phyloP scores from a whole-genome alignment of 2,113 vertebrate species.

The Falcunculus frontatus region DNA sequence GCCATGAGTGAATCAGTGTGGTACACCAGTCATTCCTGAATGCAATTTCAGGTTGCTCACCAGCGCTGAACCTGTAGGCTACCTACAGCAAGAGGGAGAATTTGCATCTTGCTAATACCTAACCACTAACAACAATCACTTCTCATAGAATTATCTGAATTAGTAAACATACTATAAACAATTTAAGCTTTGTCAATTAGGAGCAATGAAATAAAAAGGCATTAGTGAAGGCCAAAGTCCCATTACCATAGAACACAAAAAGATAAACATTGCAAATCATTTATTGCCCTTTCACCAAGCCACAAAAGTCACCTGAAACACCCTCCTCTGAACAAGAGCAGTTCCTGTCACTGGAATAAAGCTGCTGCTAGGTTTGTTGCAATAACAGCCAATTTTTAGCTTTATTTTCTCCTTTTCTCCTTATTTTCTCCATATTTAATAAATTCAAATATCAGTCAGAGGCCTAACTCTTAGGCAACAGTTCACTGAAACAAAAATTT shows the following conservation, averaged over 20 bases:
- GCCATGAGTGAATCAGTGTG: background rate
- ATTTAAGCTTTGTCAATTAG: background rate
- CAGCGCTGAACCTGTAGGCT: background rate
- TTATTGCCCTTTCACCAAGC: background rate
- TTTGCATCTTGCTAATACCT: background rate
- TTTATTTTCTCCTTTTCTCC: background rate
- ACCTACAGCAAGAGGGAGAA: background rate
- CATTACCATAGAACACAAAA: background rate
- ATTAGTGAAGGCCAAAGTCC: slow-evolving; percentile 15
- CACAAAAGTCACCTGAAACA: background rate
- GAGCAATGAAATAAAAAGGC: background rate
- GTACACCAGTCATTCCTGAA: background rate
- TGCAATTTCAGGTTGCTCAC: background rate
- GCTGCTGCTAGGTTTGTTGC: background rate
- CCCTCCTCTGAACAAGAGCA: background rate
- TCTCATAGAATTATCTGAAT: background rate
- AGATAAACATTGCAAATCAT: slow-evolving; percentile 5
- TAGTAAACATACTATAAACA: background rate
- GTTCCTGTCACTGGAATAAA: background rate
- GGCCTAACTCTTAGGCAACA: background rate
- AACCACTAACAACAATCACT: background rate
- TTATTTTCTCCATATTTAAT: background rate
- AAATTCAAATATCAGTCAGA: background rate
- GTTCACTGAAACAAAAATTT: background rate
- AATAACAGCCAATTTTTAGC: background rate